phyloP scores from a whole-genome alignment of 2,888 invertebrate species.

The Onchidella celtica region DNA sequence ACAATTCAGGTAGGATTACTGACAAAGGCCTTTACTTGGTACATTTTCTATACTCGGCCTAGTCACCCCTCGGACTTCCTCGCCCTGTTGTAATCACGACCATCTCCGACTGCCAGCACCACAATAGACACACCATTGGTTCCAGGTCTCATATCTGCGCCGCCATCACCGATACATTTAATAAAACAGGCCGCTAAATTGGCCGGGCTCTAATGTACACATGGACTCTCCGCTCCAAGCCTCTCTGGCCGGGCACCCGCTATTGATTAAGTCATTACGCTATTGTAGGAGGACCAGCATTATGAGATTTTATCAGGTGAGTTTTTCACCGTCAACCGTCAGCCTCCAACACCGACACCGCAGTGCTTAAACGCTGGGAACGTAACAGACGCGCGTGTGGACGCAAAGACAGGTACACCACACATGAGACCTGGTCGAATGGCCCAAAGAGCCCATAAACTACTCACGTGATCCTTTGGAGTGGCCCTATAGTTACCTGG shows the following conservation, averaged over 20 bases:
- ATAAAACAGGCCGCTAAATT: constrained; percentile 27
- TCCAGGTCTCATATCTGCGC: background rate
- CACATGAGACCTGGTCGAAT: too few relatives aligned
- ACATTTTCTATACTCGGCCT: too few relatives aligned
- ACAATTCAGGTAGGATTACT: too few relatives aligned
- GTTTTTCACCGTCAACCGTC: constrained; percentile 1
- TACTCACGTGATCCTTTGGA: too few relatives aligned
- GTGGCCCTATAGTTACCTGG: too few relatives aligned
- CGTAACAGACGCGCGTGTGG: background rate
- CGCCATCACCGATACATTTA: constrained; percentile 6
- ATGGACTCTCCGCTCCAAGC: background rate
- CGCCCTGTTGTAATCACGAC: too few relatives aligned
- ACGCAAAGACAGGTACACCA: background rate
- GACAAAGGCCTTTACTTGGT: too few relatives aligned
- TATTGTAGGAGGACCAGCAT: constrained; percentile 1
- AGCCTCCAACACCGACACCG: background rate
- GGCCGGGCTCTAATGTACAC: constrained; percentile 25
- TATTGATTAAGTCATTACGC: constrained; percentile 33
- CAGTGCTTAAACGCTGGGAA: background rate
- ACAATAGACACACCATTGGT: background rate
- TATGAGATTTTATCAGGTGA: constrained; percentile 33
- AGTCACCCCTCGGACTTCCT: too few relatives aligned
- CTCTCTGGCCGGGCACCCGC: background rate
- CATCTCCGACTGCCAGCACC: background rate
- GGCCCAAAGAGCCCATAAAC: too few relatives aligned